Percentiles rank a stretch among this genome's conserved stretches.
phyloP scores from a whole-genome alignment of 2,888 invertebrate genomes.

The Drosophila formosana region DNA sequence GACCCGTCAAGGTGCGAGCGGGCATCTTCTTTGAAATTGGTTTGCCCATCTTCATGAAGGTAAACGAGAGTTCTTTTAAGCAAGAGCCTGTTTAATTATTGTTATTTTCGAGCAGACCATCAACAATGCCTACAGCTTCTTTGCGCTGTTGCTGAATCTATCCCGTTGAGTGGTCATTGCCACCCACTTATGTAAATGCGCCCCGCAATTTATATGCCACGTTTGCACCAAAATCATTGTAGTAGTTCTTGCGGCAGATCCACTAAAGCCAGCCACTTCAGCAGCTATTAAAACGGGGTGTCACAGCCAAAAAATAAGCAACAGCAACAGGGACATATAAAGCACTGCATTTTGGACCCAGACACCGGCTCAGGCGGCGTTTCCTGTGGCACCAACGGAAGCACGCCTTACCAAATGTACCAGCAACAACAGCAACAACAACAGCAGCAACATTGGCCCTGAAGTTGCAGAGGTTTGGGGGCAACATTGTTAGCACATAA shows the following conservation, averaged over 20 bases:
- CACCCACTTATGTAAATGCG: conserved; percentile 24
- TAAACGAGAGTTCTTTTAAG: conserved; percentile 21
- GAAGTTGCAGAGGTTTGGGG: background rate
- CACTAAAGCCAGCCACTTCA: conserved; percentile 46
- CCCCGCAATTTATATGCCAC: conserved; percentile 18
- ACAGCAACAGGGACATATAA: conserved; percentile 11
- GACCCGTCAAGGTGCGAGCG: conserved; percentile 69
- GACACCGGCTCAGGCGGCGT: conserved; percentile 40
- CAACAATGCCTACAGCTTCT: conserved; percentile 80
- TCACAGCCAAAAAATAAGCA: conserved; percentile 51
- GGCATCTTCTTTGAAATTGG: conserved; percentile 80
- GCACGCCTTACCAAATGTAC: conserved; percentile 23
- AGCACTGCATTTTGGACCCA: conserved; percentile 47
- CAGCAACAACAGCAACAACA: conserved; percentile 3
- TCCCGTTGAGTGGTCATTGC: conserved; percentile 28
- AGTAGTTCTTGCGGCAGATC: conserved; percentile 14
- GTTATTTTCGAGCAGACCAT: conserved; percentile 59
- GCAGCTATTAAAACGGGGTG: conserved; percentile 65
- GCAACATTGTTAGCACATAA: conserved; percentile 55
- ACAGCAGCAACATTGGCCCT: conserved; percentile 28
- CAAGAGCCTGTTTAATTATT: conserved; percentile 5
- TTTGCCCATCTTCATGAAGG: conserved; percentile 80
- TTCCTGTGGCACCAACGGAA: conserved; percentile 39
- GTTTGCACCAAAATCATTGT: conserved; percentile 23
- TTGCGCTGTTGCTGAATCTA: conserved; percentile 80